Conservation (phyloP, 2,113 vertebrate genomes). For the Pluvianellus socialis region DNA sequence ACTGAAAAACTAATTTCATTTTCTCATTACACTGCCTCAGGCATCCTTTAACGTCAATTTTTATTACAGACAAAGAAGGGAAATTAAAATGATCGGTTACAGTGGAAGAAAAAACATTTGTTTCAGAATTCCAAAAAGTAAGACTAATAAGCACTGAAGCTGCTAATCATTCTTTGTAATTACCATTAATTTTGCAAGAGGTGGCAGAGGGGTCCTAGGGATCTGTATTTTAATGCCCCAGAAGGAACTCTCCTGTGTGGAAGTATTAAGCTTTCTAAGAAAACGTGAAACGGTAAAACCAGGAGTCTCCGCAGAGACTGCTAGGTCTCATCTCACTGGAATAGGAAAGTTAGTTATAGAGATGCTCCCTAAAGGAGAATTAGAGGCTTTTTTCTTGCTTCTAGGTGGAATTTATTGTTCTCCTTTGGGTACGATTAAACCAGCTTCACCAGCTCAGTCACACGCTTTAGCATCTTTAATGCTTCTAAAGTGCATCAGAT, state of each 20-base stretch:
- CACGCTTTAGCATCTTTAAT: not conserved
- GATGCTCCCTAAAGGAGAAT: constrained; percentile 40
- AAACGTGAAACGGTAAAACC: constrained; percentile 1
- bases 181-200: constrained; percentile 67
- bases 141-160: constrained; percentile 70
- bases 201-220: not conserved
- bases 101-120: constrained; percentile 77
- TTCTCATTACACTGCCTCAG: constrained; percentile 96
- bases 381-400: constrained; percentile 25
- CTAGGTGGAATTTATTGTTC: constrained; percentile 4
- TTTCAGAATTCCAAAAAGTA: constrained; percentile 82
- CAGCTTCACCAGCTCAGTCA: not conserved
- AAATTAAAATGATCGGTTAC: constrained; percentile 94
- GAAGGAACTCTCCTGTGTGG: not conserved
- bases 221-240: constrained; percentile 32
- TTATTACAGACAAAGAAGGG: constrained; percentile 94
- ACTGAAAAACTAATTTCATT: constrained; percentile 99
- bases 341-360: constrained; percentile 46
- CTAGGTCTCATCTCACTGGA: not conserved
- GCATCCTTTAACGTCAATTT: constrained; percentile 95
- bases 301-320: not conserved
- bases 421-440: constrained; percentile 28
- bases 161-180: constrained; percentile 75
- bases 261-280: constrained; percentile 17
- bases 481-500: not conserved